phyloP scores from a whole-genome alignment of 2,797 vertebrate species.

The Gobio occitaniae region DNA sequence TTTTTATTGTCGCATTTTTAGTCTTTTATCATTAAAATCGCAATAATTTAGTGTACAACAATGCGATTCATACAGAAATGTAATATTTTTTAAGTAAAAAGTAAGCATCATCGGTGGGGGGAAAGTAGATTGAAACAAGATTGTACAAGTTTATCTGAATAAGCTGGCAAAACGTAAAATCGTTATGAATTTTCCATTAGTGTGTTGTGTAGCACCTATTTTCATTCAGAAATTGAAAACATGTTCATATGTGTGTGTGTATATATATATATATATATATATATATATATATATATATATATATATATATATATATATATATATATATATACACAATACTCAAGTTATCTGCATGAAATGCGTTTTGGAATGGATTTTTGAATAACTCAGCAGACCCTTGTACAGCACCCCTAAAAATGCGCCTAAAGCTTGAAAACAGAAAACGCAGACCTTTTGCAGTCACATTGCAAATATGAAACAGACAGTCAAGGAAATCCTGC shows the following conservation, averaged over 20 bases:
- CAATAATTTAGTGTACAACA: no score
- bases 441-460: neutral
- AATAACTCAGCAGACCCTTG: slow-evolving; percentile 4
- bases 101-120: neutral
- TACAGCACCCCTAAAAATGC: neutral
- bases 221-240: neutral
- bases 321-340: neutral
- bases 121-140: neutral
- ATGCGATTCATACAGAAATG: neutral
- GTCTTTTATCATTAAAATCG: no score
- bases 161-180: neutral
- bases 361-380: neutral
- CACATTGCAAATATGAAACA: slow-evolving; percentile 23
- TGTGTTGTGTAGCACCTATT: neutral
- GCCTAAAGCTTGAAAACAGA: slow-evolving; percentile 11
- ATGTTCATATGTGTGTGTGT: neutral
- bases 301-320: no score
- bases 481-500: slow-evolving; percentile 1
- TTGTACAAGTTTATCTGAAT: neutral
- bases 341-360: neutral
- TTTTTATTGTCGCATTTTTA: no score
- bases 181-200: neutral
- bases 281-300: no score
- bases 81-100: neutral
- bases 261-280: no score